Evolutionary conservation across 2,888 invertebrate species (phyloP).

Genomic region (Drosophila fulvimacula): DNA sequence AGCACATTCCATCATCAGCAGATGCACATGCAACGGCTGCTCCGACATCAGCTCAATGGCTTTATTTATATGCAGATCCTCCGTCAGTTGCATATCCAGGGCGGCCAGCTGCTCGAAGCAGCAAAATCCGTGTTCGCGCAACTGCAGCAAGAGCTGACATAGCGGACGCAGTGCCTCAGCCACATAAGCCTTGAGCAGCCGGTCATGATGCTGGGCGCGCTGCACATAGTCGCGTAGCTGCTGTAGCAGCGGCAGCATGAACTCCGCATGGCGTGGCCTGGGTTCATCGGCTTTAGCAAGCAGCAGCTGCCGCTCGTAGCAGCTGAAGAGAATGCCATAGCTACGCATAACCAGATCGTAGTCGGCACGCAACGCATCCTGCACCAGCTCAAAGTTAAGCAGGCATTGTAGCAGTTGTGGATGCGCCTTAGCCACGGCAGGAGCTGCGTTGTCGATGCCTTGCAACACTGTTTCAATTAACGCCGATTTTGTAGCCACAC

Average conservation of each 20-base stretch:
- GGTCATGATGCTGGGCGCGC: conserved; percentile 54
- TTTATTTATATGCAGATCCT: not conserved
- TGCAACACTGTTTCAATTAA: conserved; percentile 61
- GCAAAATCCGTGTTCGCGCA: conserved; percentile 59
- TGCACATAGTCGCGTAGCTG: conserved; percentile 67
- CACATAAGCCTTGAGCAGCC: conserved; percentile 60
- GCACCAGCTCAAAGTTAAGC: conserved; percentile 74
- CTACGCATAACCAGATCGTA: conserved; percentile 60
- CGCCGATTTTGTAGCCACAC: conserved; percentile 56
- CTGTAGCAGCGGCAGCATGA: conserved; percentile 61
- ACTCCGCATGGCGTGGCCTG: conserved; percentile 59
- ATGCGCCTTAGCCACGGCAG: conserved; percentile 13
- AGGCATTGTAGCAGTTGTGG: conserved; percentile 65
- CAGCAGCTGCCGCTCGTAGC: conserved; percentile 69
- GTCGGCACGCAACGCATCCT: conserved; percentile 75
- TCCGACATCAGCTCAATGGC: conserved; percentile 23
- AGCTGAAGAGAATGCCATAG: conserved; percentile 64
- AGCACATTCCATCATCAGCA: conserved; percentile 72
- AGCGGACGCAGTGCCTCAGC: conserved; percentile 54
- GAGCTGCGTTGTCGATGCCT: not conserved
- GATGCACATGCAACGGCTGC: conserved; percentile 67
- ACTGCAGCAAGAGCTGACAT: conserved; percentile 62
- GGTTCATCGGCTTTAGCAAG: not conserved
- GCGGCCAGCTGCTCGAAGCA: conserved; percentile 78
- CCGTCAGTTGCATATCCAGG: conserved; percentile 66